Base-by-base conservation (phyloP, 2,797 vertebrate genomes). In the Phalloptychus januarius region DNA sequence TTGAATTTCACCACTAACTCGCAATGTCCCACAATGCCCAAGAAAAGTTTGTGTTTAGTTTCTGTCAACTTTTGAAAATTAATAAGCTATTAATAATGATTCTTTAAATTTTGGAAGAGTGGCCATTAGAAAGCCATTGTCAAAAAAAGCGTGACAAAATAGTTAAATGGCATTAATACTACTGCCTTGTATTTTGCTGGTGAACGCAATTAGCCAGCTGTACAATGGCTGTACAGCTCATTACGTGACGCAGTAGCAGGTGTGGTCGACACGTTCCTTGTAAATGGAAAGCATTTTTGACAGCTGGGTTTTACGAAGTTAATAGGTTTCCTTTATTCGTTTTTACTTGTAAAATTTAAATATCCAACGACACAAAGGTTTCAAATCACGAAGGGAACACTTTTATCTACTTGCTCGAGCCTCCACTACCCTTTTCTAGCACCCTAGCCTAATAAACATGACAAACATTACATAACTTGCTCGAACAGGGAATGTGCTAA, bases 381-480 rank as follows among this genome's bases (percentile, higher is more conserved):
- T 4, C 61, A n/a, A 1, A 69, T 36, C 6, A 69, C 2, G 58
- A 63, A 36, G 58, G 31, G 1, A 71, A 18, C 48, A 52, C 4
- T 2, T 52, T 23, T 23, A 8, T 16, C 1, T 4, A 50, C 45
- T 50, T 36, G 8, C 8, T 36, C 36, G 33, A 67, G 36, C 3
- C 63, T 40, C 63, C 36, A 40, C 1, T 18, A 67, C 36, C 4
- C 15, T 33, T 28, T 10, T 48, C 3, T 50, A 6, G 20, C 4
- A 71, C 25, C 71, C 54, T 65, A 54, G 20, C 5, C 7, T 61
- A 76, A 71, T 50, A 75, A 56, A 78, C 46, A 45, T 45, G 58
- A 40, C 2, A 25, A 74, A 79, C n/a, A 78, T 90, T 83, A 88
- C 58, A 90, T 83, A 85, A 87, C 85, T 86, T 78, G 72, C 76